Base-by-base conservation (phyloP, 1,140 invertebrate species). In the Sycophaga agraensis region DNA sequence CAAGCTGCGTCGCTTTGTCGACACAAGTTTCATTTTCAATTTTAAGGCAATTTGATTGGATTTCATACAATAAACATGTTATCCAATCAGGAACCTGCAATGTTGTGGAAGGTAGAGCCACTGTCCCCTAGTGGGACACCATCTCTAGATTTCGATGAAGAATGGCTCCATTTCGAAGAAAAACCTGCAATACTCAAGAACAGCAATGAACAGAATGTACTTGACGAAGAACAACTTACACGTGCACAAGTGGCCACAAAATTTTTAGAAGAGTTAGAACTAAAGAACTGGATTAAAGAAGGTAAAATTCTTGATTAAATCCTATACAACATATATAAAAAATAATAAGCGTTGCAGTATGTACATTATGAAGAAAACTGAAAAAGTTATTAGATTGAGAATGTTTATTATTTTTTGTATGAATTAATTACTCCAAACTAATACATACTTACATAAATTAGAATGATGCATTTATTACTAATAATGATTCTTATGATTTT, bases 71-170 rank as follows among this genome's bases (percentile, higher is more conserved):
- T 45, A 61, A 66, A 39, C n/a, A 76, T 76, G 73, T 60, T 64
- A 72, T 64, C 65, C 68, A 66, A 59, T 58, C 79, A 73, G 65
- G 66, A 70, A 43, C 66, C 73, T 53, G 61, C 73, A 67, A 72
- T 74, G 71, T 21, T 67, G 34, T 83, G 81, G 82, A 83, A 83
- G 71, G 62, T 72, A 58, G 82, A 83, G 70, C 82, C 82, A 42
- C 65, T 73, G 63, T 83, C 82, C 66, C 82, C 82, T 68, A 71
- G 53, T 68, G 73, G 68, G 63, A 62, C 65, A 53, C 59, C 69
- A 31, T 37, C 60, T 9, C 45, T 66, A 6, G 70, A 75, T 17
- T 42, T 65, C 34, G 69, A 74, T 37, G 72, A 75, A 24, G 74
- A 78, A 64, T 76, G 69, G 71, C 31, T 70, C n/a, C 65, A 64